Base-by-base conservation (phyloP, 2,113 vertebrate species). In the Cygnus atratus region DNA sequence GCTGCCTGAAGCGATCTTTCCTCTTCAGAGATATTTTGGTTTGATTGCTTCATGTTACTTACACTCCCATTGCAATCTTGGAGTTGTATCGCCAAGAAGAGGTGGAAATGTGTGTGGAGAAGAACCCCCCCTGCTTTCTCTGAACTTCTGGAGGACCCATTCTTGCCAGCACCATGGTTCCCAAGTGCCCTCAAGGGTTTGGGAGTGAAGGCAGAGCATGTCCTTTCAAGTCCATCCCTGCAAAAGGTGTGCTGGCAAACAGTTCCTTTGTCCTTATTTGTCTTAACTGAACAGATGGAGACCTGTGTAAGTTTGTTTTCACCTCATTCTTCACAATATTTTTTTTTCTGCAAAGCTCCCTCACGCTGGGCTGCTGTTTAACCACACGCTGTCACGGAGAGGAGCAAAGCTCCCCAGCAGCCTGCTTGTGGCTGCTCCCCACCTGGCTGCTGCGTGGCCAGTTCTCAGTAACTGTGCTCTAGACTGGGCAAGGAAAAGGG, bases 361-460 rank as follows among this genome's bases (percentile, higher is more conserved):
- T 73, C 10, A 13, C 59, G 9, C 19, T 72, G 21, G 6, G 46
- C 18, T 84, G 37, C 21, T 62, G 9, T 50, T 44, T 44, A 74
- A 54, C n/a, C 44, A 48, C 7, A 20, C 6, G 13, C 24, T 83
- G 54, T 20, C 26, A 35, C 33, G 43, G 57, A 57, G 33, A 21
- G 37, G 20, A 67, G 21, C 61, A 55, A 77, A 22, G 22, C 12
- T 89, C n/a, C n/a, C 21, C 41, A 67, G 26, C 44, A 62, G 12
- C 17, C 48, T 82, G 57, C 48, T 76, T 20, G 13, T 0, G 0
- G 39, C 5, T 17, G 15, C 9, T 86, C 50, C 33, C 11, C 10
- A 18, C 5, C 10, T 24, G 25, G 9, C 44, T 91, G 39, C 33
- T 59, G 63, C 2, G 0, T 33, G 24, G 16, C 19, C 50, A 81